Conservation (phyloP, 2,888 invertebrate species). For the Dasypolia templi region DNA sequence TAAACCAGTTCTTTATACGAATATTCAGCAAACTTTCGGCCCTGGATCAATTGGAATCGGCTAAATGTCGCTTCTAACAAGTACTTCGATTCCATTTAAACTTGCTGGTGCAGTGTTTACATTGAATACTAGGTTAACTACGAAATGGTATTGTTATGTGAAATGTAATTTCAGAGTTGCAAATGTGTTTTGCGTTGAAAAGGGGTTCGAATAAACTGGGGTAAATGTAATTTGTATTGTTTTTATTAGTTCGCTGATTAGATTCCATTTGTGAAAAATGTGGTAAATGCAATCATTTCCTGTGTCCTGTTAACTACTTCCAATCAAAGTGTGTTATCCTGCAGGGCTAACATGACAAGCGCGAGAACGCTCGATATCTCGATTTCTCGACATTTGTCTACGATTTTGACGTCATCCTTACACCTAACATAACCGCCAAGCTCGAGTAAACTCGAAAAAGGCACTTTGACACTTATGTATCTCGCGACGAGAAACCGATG, state of each 20-base stretch:
- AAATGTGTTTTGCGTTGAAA: slow-evolving; percentile 10
- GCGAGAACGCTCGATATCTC: too few relatives aligned
- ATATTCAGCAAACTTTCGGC: slow-evolving; percentile 41
- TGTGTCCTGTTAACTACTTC: not conserved
- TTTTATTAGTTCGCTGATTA: not conserved
- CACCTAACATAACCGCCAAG: not conserved
- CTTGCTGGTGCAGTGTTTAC: slow-evolving; percentile 44
- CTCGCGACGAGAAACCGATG: too few relatives aligned
- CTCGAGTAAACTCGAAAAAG: too few relatives aligned
- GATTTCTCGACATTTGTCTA: too few relatives aligned
- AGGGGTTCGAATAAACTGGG: too few relatives aligned
- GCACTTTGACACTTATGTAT: too few relatives aligned
- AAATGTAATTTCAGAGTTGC: slow-evolving; percentile 22
- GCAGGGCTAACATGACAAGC: too few relatives aligned
- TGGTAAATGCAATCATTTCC: not conserved
- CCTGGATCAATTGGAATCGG: slow-evolving; percentile 53
- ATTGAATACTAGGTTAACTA: slow-evolving; percentile 28
- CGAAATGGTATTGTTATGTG: slow-evolving; percentile 28
- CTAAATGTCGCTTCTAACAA: slow-evolving; percentile 53
- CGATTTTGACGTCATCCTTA: too few relatives aligned
- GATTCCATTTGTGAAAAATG: not conserved
- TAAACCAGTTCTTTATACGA: slow-evolving; percentile 32
- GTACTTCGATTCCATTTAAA: slow-evolving; percentile 65
- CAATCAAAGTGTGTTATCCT: not conserved
- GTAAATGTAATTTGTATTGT: not conserved